These are phyloP conservation scores for Troides oblongomaculatus DNA, from an alignment of 2,888 invertebrate species.

Conservation along the genomic window DNA sequence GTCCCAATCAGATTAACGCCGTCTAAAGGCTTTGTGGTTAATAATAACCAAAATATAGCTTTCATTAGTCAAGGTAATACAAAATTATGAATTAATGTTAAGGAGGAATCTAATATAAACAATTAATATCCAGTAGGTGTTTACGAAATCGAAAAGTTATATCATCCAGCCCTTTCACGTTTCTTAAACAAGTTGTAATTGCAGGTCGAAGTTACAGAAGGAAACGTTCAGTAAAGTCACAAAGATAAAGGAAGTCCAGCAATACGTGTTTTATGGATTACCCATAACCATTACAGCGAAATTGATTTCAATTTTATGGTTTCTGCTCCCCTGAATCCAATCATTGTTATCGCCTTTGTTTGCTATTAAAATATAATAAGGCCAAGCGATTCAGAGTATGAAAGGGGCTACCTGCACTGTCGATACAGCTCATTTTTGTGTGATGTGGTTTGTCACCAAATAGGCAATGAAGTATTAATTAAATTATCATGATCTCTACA, in stretches of 20 bases:
- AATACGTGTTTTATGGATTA: constrained; percentile 59
- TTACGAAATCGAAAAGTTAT: too few species aligned
- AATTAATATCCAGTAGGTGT: too few species aligned
- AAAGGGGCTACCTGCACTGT: constrained; percentile 38
- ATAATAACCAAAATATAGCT: too few species aligned
- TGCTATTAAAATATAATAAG: constrained; percentile 74
- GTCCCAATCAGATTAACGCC: too few species aligned
- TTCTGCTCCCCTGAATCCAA: constrained; percentile 77
- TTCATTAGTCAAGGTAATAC: too few species aligned
- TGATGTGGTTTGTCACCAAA: neutral
- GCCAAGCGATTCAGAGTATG: constrained; percentile 59
- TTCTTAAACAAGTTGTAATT: too few species aligned
- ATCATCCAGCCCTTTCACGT: too few species aligned
- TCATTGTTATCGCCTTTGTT: constrained; percentile 74
- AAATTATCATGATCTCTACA: constrained; percentile 23
- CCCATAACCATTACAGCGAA: constrained; percentile 75
- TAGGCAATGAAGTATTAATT: constrained; percentile 12
- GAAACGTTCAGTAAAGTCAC: constrained; percentile 42
- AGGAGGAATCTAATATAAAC: too few species aligned
- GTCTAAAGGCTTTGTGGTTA: too few species aligned
- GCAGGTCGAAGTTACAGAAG: too few species aligned
- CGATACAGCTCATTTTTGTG: constrained; percentile 14
- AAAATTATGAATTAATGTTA: too few species aligned
- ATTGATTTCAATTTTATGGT: constrained; percentile 80
- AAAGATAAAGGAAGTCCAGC: constrained; percentile 38